phyloP scores from a whole-genome alignment of 2,888 invertebrate species.

The Rhagonycha lutea region DNA sequence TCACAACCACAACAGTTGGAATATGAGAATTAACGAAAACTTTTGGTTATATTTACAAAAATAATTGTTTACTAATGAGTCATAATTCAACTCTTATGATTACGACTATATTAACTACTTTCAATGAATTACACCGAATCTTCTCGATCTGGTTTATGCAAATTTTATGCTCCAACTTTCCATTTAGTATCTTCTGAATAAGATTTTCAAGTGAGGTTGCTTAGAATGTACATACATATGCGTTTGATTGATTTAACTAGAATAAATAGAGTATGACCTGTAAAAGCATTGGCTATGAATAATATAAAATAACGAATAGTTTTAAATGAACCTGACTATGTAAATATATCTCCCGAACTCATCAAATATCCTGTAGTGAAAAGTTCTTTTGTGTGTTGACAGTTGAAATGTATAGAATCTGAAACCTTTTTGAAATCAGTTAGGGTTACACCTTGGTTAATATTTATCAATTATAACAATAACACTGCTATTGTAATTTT shows the following conservation, averaged over 20 bases:
- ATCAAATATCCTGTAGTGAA: slow-evolving; percentile 23
- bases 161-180: background rate
- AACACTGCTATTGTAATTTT: background rate
- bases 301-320: background rate
- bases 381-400: background rate
- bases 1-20: too few relatives aligned
- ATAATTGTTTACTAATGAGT: too few relatives aligned
- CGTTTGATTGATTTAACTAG: background rate
- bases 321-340: background rate
- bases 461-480: background rate
- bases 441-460: background rate
- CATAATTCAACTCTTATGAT: too few relatives aligned
- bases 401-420: background rate
- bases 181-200: background rate
- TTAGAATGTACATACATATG: background rate
- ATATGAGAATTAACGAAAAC: too few relatives aligned
- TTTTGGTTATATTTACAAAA: too few relatives aligned
- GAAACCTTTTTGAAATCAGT: background rate
- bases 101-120: background rate
- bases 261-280: background rate
- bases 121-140: too few relatives aligned
- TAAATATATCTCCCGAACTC: slow-evolving; percentile 10
- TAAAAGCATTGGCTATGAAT: background rate
- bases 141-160: too few relatives aligned
- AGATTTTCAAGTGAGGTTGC: too few relatives aligned